These are phyloP conservation scores for Portunus trituberculatus DNA, from an alignment of 1,140 invertebrate genomes.

Conservation along the genomic window DNA sequence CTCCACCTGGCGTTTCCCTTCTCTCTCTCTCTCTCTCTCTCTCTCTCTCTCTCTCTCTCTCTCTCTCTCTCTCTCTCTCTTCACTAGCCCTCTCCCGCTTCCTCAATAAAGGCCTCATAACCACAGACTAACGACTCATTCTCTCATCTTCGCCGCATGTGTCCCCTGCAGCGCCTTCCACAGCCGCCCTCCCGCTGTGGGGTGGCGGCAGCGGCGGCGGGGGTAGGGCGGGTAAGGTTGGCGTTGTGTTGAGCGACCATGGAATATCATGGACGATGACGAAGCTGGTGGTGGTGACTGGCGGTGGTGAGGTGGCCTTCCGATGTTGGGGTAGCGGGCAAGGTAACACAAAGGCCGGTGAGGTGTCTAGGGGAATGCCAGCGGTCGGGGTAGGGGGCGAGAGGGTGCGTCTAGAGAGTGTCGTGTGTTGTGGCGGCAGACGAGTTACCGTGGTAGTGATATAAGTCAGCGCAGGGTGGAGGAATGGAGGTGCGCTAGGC, in stretches of 20 bases:
- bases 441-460: background rate
- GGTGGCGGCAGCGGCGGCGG: background rate
- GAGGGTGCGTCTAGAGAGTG: background rate
- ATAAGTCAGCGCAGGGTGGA: background rate
- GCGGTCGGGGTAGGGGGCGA: background rate
- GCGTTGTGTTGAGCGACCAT: background rate
- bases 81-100: background rate
- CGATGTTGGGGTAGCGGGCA: background rate
- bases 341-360: background rate
- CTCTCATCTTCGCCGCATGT: slow-evolving; percentile 10
- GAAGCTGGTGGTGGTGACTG: background rate
- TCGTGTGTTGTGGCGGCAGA: background rate
- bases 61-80: background rate
- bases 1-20: background rate
- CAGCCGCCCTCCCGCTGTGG: background rate
- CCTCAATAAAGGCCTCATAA: slow-evolving; percentile 3
- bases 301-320: background rate
- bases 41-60: background rate
- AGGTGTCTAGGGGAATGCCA: background rate
- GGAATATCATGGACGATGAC: background rate
- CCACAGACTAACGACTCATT: background rate
- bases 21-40: background rate
- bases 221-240: background rate
- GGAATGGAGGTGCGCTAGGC: background rate
- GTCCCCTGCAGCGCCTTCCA: background rate